phyloP scores from a whole-genome alignment of 2,113 vertebrate genomes.

The Cyanoderma ruficeps region DNA sequence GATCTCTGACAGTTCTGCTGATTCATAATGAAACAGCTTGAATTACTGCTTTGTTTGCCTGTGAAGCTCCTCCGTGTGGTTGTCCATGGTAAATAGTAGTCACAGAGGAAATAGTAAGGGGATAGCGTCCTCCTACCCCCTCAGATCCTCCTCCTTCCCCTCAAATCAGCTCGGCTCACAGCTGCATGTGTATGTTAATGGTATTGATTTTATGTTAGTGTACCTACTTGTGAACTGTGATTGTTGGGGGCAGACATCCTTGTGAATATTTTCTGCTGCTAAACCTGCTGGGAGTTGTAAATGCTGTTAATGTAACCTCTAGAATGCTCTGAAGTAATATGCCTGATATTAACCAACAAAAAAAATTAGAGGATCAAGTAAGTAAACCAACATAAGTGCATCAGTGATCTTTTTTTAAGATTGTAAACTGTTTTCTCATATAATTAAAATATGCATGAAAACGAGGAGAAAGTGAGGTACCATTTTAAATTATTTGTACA shows the following conservation, averaged over 20 bases:
- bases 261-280: background rate
- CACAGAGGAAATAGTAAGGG: background rate
- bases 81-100: background rate
- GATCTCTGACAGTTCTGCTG: background rate
- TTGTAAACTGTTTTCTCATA: background rate
- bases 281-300: constrained; percentile 3
- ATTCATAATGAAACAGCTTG: background rate
- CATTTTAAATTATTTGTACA: background rate
- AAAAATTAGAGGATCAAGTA: background rate
- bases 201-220: background rate
- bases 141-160: background rate
- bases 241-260: background rate
- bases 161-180: background rate
- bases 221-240: background rate
- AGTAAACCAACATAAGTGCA: background rate
- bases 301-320: background rate
- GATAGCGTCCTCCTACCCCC: background rate
- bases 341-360: background rate
- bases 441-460: background rate
- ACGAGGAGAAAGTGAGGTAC: background rate
- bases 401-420: background rate
- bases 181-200: background rate
- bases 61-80: background rate
- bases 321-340: background rate
- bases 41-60: background rate